Conservation (phyloP, 2,113 vertebrate genomes). For the Boleophthalmus pectinirostris region DNA sequence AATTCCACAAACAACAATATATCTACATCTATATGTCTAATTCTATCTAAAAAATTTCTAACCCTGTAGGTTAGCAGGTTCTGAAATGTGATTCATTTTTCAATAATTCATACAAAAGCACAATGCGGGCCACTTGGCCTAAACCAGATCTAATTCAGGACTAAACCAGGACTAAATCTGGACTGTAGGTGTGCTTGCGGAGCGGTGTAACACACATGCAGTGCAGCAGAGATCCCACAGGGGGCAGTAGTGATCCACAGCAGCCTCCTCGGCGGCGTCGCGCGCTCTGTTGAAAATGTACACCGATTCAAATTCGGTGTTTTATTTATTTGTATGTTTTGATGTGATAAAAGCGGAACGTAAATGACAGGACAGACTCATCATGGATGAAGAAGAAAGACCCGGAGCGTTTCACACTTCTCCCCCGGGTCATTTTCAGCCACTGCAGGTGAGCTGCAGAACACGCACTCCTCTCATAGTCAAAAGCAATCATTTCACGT, state of each 20-base stretch:
- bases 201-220: neutral
- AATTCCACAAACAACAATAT: too few species aligned
- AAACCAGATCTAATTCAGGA: neutral
- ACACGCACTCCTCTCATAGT: neutral
- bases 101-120: neutral
- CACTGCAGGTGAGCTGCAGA: neutral
- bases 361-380: neutral
- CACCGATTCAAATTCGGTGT: neutral
- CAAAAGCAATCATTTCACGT: too few species aligned
- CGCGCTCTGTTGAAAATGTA: neutral
- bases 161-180: too few species aligned
- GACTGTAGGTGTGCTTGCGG: too few species aligned
- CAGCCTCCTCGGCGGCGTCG: neutral
- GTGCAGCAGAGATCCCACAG: neutral
- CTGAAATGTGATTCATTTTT: neutral
- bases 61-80: too few species aligned
- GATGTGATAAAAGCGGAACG: too few species aligned
- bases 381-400: neutral
- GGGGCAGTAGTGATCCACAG: slow-evolving; percentile 5
- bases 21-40: too few species aligned
- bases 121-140: too few species aligned
- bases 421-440: neutral
- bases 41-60: too few species aligned
- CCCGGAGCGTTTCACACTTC: neutral
- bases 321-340: too few species aligned